Base-by-base conservation (phyloP, 2,113 vertebrate genomes). In the Mystacornis crossleyi region DNA sequence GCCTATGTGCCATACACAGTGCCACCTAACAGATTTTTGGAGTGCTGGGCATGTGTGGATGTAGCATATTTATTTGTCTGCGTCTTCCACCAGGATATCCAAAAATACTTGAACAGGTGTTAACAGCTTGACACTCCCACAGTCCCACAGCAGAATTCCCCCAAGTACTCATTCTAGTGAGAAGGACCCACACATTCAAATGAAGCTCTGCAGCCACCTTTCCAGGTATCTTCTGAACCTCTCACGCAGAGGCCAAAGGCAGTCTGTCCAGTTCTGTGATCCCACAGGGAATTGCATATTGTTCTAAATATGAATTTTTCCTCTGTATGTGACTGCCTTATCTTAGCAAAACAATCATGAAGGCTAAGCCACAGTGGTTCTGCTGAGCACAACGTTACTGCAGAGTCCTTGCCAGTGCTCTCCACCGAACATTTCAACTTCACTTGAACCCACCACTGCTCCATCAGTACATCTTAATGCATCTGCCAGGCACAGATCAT, bases 391-490 rank as follows among this genome's bases (percentile, higher is more conserved):
- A 16, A 0, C 19, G 40, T 31, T 71, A 75, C 13, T 2, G 31
- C 17, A 54, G 38, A 80, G 51, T 28, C 64, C 58, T 86, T 77
- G 82, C 55, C 64, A 83, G 55, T 2, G 1, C 36, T 67, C 64
- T 55, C 54, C 75, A 67, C 21, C 19, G 23, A 93, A 78, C 38
- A 43, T 53, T 90, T 67, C 57, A 65, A 10, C 69, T 83, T 79
- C 38, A 36, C 47, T 83, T 86, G 67, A 95, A 94, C 60, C 77
- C 53, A 75, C 36, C 86, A 31, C 4, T 78, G 74, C 40, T 92
- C 90, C 79, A 80, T 66, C 75, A 78, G 88, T 57, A 74, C 51
- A 67, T 92, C 72, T 23, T 81, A 71, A 47, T 42, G 64, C 69
- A 78, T 77, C 55, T 90, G 86, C 43, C 80, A 89, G 61, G 80